A percentile compares a stretch with the other conserved stretches of the same genome.
phyloP scores from a whole-genome alignment of 1,140 invertebrate species.

The Steinernema khuongi region DNA sequence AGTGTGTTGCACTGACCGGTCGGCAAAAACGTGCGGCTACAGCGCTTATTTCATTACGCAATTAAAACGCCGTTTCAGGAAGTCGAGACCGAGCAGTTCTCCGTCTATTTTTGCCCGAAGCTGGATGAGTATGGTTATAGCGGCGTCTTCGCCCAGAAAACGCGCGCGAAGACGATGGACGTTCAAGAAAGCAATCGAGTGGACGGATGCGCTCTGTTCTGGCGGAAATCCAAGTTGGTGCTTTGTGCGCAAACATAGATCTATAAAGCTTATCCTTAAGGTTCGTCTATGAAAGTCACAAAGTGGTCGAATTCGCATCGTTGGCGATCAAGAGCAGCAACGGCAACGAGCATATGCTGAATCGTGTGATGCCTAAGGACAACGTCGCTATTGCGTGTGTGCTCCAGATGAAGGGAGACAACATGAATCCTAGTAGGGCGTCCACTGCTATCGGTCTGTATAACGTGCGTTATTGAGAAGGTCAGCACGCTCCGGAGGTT shows the following conservation, averaged over 20 bases:
- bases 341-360: constrained; percentile 85
- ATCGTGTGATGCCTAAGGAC: constrained; percentile 98
- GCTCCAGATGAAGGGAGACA: constrained; percentile 45
- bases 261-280: constrained; percentile 63
- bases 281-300: constrained; percentile 87
- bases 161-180: constrained; percentile 93
- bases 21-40: background rate
- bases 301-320: constrained; percentile 85
- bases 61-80: constrained; percentile 70
- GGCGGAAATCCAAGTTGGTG: constrained; percentile 78
- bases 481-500: constrained; percentile 73
- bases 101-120: constrained; percentile 68
- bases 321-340: constrained; percentile 59
- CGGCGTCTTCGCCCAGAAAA: constrained; percentile 98
- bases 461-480: constrained; percentile 60
- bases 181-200: constrained; percentile 93
- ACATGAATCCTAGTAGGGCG: background rate
- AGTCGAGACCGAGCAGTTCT: constrained; percentile 87
- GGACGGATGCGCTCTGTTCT: constrained; percentile 98
- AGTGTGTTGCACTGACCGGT: background rate
- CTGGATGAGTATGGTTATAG: constrained; percentile 78
- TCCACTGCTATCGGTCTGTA: background rate
- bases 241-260: background rate
- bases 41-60: background rate
- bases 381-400: constrained; percentile 90